Evolutionary conservation across 2,797 vertebrate species (phyloP), one percentile per base, ranked within the genome.

Genomic region (Lagodon rhomboides): DNA sequence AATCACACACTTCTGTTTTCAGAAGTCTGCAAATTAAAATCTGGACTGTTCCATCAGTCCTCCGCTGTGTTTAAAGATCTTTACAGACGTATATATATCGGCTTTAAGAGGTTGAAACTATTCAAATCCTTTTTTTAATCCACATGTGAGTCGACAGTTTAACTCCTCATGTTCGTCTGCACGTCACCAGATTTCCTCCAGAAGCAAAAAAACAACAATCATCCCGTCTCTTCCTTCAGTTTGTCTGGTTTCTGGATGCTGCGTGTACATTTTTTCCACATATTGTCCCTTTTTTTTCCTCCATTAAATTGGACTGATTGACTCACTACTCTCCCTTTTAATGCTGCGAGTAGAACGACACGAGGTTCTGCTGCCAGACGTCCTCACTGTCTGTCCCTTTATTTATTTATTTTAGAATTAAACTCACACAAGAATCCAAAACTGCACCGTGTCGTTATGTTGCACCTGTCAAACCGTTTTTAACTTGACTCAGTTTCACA

Each of bases 371-470:
- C 16, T 15, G 22, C 20, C 59, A 44, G 34, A 49, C 38, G 9
- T 13, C 0, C 3, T n/a, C 60, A 5, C 51, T 38, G 20, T 56
- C 47, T 47, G 18, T 70, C n/a, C 16, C n/a, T n/a, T n/a, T n/a
- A 16, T 47, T 10, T 69, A 68, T 82, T 77, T 73, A 73, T 73
- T 77, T 77, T 73, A 64, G 51, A 46, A 47, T 62, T 63, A 62
- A 76, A 72, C 41, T 12, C 1, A 7, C 3, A 44, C 50, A 41
- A 30, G 47, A 17, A 63, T 46, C n/a, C 30, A 56, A 13, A 13
- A 62, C 67, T 25, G 25, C 38, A 23, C 6, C 3, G n/a, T 11
- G 60, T 55, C n/a, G 3, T 58, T 9, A 17, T 60, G 27, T 22
- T 11, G 12, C 67, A 20, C 47, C 41, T 22, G 18, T n/a, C 4